Base-by-base conservation (phyloP, 2,797 vertebrate species). In the Rhinogobio ventralis region DNA sequence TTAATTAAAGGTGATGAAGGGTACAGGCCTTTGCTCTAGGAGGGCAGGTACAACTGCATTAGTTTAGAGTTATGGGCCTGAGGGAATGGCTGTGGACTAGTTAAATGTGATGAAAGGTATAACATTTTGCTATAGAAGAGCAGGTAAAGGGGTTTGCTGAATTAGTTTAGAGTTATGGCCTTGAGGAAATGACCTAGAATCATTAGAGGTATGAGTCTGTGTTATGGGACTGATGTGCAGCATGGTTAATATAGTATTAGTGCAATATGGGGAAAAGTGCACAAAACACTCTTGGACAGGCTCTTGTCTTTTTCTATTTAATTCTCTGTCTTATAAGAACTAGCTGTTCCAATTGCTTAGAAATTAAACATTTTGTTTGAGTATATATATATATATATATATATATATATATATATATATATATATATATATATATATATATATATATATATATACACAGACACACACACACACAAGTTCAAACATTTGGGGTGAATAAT, bases 171-270 rank as follows among this genome's bases (percentile, higher is more conserved):
- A 69, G 33, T 49, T 60, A 79, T 46, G 14, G 36, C 25, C 28
- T 72, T 68, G n/a, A 69, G 62, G 30, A 14, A 57, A 45, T 0
- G 2, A 28, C 36, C 39, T 82, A 33, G n/a, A 79, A 20, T 46
- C n/a, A 82, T 77, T 39, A 69, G 72, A 81, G 20, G 19, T 72
- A 13, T 33, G 76, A 33, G 42, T 57, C 28, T 67, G 28, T 91
- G 72, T 90, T 90, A 67, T 62, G 39, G 72, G 66, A 62, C 11
- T 3, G 67, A 82, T 82, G 46, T 81, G 79, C 20, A 7, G 13
- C 28, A n/a, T 45, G 93, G 91, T 94, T 94, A 94, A 94, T 93
- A 87, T 92, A 91, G 92, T 92, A 93, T 95, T 93, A 94, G 60
- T 68, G 79, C 71, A 90, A 91, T 53, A 79, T 91, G 87, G 92